Evolutionary conservation across 2,113 vertebrate species (phyloP).

Genomic region (Myocastor coypus): DNA sequence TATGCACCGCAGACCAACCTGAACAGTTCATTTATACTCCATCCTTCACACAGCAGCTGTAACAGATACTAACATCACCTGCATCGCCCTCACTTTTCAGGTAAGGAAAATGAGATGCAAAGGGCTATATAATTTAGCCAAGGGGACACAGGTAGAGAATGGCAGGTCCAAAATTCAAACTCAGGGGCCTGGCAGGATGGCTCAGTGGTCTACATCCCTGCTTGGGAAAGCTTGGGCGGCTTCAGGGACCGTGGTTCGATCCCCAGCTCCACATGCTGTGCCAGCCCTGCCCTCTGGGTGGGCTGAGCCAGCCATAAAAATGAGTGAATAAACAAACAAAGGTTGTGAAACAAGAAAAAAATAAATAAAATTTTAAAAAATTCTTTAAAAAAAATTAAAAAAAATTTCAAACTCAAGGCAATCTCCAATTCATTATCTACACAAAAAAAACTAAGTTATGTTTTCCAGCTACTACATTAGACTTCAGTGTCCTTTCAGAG

Average conservation of each 20-base stretch:
- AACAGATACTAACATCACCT: background rate
- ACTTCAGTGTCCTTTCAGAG: background rate
- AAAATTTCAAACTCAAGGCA: background rate
- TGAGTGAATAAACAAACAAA: too few species aligned
- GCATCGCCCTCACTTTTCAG: background rate
- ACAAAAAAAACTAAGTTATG: background rate
- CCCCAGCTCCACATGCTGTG: too few species aligned
- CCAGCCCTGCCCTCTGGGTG: too few species aligned
- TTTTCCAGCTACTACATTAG: background rate
- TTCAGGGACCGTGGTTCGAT: too few species aligned
- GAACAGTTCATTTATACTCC: background rate
- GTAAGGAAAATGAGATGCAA: constrained; percentile 25
- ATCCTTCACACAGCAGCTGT: background rate
- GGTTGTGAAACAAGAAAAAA: too few species aligned
- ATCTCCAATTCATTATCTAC: background rate
- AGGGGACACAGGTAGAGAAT: background rate
- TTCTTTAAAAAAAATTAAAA: too few species aligned
- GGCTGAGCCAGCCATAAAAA: too few species aligned
- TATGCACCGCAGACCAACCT: background rate
- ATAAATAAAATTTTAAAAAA: too few species aligned
- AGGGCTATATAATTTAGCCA: background rate
- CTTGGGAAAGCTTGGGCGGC: too few species aligned
- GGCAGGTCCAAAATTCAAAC: background rate
- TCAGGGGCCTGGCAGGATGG: too few species aligned
- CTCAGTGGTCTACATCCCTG: too few species aligned